Evolutionary conservation across 2,797 vertebrate genomes (phyloP), one percentile per base, ranked within the genome.

Genomic region (Periparus ater): DNA sequence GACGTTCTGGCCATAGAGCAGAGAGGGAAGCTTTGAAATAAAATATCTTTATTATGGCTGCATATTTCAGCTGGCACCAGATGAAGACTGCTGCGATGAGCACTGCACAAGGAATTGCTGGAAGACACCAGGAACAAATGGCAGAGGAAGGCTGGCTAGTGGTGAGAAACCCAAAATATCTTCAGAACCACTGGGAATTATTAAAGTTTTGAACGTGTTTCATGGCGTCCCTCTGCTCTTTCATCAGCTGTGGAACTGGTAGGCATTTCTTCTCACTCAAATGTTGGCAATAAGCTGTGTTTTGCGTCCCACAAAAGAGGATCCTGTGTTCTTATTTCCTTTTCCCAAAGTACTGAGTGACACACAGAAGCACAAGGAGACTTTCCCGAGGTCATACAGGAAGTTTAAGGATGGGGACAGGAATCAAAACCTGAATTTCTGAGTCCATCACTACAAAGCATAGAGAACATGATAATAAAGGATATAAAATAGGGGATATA

Each of bases 41-140:
- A 97, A 95, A 92, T 78, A 78, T 81, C 87, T 57, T 88, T 92
- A 70, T 96, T 93, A 91, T 25, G 54, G 73, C 82, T 92, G 82
- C 79, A 34, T 54, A n/a, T 86, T 95, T 94, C 87, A 84, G 48
- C 85, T 95, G 94, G 92, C 76, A 78, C 23, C 45, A 67, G 51
- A 81, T 63, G 67, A 57, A 76, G 80, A n/a, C 48, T 42, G 21
- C 34, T 86, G 66, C 0, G 17, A 68, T 74, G 68, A 91, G 75
- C 61, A 30, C 50, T 80, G 78, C 73, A 22, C 73, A 74, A 93
- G 91, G 88, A 95, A 86, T 89, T 84, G 89, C 76, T 94, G 89
- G 93, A 91, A 95, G 81, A 55, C 86, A 92, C 48, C 30, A 32
- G 50, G 40, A 72, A 11, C 83, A 87, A 94, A 91, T 10, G 75